Conservation (phyloP, 2,797 vertebrate species). For the Emys orbicularis region DNA sequence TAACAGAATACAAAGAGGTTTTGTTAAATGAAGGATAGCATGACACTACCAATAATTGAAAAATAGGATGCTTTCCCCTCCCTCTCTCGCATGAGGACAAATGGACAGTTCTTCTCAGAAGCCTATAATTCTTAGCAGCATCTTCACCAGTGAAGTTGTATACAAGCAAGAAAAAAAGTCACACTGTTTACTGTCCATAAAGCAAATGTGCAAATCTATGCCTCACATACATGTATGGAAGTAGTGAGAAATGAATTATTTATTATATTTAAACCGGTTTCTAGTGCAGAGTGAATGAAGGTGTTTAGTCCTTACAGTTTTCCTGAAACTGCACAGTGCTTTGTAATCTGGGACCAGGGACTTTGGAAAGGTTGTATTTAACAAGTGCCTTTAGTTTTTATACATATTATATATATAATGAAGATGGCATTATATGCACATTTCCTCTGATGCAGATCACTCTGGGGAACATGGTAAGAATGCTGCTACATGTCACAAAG, state of each 20-base stretch:
- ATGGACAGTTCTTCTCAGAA: conserved; percentile 1
- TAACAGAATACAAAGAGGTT: conserved; percentile 72
- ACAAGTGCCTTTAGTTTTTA: conserved; percentile 90
- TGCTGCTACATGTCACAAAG: conserved; percentile 73
- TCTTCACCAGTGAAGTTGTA: conserved; percentile 43
- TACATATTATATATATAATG: conserved; percentile 47
- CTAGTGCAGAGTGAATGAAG: conserved; percentile 54
- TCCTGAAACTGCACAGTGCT: conserved; percentile 28
- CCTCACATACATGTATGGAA: conserved; percentile 46
- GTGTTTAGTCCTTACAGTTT: neutral
- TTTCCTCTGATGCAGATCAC: conserved; percentile 44
- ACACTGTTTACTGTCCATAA: neutral
- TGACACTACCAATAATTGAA: conserved; percentile 47
- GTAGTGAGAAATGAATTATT: conserved; percentile 91
- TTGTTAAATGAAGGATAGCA: neutral
- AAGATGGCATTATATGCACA: conserved; percentile 60
- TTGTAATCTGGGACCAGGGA: conserved; percentile 78
- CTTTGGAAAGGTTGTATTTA: conserved; percentile 66
- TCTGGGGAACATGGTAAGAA: conserved; percentile 56
- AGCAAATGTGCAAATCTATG: conserved; percentile 29
- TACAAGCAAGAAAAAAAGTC: conserved; percentile 23
- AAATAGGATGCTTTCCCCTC: neutral
- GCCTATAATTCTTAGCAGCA: neutral
- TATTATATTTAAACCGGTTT: conserved; percentile 96
- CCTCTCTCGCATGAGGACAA: conserved; percentile 5